Evolutionary conservation across 2,113 vertebrate species (phyloP).

Genomic region (Hemiscyllium ocellatum): DNA sequence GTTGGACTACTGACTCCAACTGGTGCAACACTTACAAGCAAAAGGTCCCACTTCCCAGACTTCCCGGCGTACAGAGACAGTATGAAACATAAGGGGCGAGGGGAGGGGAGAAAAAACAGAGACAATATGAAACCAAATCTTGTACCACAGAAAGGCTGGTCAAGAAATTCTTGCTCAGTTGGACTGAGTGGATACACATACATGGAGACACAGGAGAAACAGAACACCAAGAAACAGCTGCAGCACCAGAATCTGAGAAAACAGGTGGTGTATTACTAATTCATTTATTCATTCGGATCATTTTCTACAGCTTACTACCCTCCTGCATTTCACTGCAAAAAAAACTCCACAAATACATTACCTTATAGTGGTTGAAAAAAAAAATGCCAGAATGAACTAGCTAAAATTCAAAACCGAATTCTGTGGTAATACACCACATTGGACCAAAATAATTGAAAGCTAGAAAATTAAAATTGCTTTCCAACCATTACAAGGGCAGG

Average conservation of each 20-base stretch:
- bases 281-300: not conserved
- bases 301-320: not conserved
- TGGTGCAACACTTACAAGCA: constrained; percentile 35
- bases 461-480: not conserved
- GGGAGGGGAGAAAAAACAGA: constrained; percentile 47
- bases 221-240: not conserved
- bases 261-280: not conserved
- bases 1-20: constrained; percentile 46
- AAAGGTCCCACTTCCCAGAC: constrained; percentile 35
- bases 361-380: not conserved
- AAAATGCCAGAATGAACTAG: not conserved
- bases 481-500: not conserved
- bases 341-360: not conserved
- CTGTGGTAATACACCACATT: not conserved
- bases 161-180: constrained; percentile 13
- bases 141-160: constrained; percentile 27
- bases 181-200: constrained; percentile 39
- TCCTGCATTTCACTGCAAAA: not conserved
- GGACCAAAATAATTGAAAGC: not conserved
- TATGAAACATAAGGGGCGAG: constrained; percentile 49
- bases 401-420: not conserved
- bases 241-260: not conserved
- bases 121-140: constrained; percentile 40
- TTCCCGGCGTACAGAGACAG: constrained; percentile 30
- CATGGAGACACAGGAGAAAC: constrained; percentile 13